phyloP scores from a whole-genome alignment of 2,888 invertebrate genomes.

The Hetaerina titia region DNA sequence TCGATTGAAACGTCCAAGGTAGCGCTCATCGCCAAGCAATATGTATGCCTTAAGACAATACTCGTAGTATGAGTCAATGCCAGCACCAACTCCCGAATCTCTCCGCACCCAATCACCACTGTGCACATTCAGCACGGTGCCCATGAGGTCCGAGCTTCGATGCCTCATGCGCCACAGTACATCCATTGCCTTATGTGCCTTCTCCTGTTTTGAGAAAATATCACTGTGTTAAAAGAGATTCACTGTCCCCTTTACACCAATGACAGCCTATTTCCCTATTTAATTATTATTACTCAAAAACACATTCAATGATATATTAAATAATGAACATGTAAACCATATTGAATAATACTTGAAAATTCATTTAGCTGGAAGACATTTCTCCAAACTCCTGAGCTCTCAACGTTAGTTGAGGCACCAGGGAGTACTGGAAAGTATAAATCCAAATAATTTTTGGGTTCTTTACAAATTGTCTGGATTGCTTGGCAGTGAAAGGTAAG shows the following conservation, averaged over 20 bases:
- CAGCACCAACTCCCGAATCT: slow-evolving; percentile 99
- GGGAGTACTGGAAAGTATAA: no score
- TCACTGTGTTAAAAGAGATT: background rate
- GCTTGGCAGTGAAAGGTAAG: no score
- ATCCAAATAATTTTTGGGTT: no score
- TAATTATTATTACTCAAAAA: no score
- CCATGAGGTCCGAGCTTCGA: slow-evolving; percentile 94
- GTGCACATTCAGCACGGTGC: slow-evolving; percentile 98
- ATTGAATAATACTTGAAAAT: no score
- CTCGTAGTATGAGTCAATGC: slow-evolving; percentile 99
- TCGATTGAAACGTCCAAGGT: slow-evolving; percentile 93
- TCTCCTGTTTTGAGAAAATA: slow-evolving; percentile 80
- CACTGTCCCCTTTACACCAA: no score
- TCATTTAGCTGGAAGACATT: no score
- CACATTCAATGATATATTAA: background rate
- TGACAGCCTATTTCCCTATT: no score
- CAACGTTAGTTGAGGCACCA: no score
- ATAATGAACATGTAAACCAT: no score
- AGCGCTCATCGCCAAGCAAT: slow-evolving; percentile 93
- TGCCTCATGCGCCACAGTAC: slow-evolving; percentile 97
- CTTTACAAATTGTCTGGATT: no score
- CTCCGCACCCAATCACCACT: slow-evolving; percentile 98
- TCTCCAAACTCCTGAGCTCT: no score
- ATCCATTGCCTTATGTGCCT: slow-evolving; percentile 97
- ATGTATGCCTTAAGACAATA: slow-evolving; percentile 99